Evolutionary conservation across 2,797 vertebrate genomes (phyloP).

Genomic region (Helostoma temminkii): DNA sequence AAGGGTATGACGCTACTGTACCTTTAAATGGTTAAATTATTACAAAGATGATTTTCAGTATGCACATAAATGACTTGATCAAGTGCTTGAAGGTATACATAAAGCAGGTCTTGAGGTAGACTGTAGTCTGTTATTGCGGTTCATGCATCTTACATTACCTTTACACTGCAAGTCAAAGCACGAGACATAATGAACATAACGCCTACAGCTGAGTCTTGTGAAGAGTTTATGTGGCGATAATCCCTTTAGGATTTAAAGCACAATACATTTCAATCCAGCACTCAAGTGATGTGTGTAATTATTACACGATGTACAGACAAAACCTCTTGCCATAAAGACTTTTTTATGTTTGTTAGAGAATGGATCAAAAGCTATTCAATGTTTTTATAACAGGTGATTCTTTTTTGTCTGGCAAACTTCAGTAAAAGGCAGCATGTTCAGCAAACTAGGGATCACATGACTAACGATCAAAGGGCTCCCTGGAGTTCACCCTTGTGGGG

Average conservation of each 20-base stretch:
- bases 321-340: slow-evolving; percentile 20
- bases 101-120: background rate
- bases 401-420: slow-evolving; percentile 8
- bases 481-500: slow-evolving; percentile 3
- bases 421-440: slow-evolving; percentile 16
- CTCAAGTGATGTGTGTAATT: slow-evolving; percentile 15
- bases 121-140: slow-evolving; percentile 1
- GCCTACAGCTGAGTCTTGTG: slow-evolving; percentile 25
- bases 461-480: slow-evolving; percentile 48
- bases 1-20: too few species aligned
- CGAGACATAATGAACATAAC: slow-evolving; percentile 11
- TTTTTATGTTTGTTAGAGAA: slow-evolving; percentile 13
- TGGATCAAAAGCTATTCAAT: slow-evolving; percentile 10
- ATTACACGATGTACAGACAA: slow-evolving; percentile 17
- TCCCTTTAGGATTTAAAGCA: slow-evolving; percentile 52
- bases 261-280: slow-evolving; percentile 39
- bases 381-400: slow-evolving; percentile 17
- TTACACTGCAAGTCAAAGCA: slow-evolving; percentile 20
- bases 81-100: background rate
- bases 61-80: background rate
- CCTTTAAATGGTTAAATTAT: too few species aligned
- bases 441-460: slow-evolving; percentile 35
- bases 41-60: slow-evolving; percentile 4
- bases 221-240: slow-evolving; percentile 56
- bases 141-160: background rate